These are phyloP conservation scores for Pantala flavescens DNA, from an alignment of 1,140 invertebrate genomes.

Conservation along the genomic window DNA sequence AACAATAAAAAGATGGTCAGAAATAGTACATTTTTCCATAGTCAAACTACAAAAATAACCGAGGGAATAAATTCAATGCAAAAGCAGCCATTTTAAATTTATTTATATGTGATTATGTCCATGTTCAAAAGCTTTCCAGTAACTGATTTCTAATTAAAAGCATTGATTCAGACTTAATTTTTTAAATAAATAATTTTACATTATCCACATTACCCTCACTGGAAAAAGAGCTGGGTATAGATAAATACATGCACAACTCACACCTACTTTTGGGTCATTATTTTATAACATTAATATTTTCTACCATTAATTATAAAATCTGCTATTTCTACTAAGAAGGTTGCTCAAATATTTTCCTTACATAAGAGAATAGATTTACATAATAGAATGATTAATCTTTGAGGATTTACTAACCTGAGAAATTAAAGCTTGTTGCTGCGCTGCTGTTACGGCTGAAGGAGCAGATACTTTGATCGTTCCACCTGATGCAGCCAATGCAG, in stretches of 20 bases:
- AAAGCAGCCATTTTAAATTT: neutral
- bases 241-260: too few relatives aligned
- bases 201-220: neutral
- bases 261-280: too few relatives aligned
- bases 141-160: neutral
- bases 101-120: neutral
- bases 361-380: too few relatives aligned
- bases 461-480: constrained; percentile 28
- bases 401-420: constrained; percentile 26
- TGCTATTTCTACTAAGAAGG: too few relatives aligned
- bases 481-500: constrained; percentile 19
- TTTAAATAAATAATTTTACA: too few relatives aligned
- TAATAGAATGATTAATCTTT: too few relatives aligned
- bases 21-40: neutral
- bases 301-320: too few relatives aligned
- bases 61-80: neutral
- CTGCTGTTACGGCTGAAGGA: constrained; percentile 20
- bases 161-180: neutral
- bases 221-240: too few relatives aligned
- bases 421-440: constrained; percentile 29
- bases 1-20: neutral
- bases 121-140: neutral
- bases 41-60: neutral
- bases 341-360: too few relatives aligned
- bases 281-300: too few relatives aligned